A percentile compares a stretch with the other conserved stretches of the same genome.
Conservation (phyloP, 2,888 invertebrate species). For the Isoperla grammatica region DNA sequence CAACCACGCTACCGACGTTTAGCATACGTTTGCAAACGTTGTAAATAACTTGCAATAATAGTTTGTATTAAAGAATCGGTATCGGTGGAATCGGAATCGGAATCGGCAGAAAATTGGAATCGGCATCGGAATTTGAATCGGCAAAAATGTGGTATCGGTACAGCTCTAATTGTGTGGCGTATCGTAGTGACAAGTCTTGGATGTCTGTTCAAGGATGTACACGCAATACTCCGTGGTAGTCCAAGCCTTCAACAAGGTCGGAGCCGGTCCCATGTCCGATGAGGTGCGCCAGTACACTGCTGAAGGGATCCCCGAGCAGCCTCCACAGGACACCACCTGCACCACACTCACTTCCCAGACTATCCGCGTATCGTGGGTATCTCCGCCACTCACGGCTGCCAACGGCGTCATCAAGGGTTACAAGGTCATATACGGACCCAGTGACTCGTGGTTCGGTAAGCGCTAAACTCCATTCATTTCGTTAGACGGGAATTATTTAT, state of each 20-base stretch:
- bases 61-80: too few species aligned
- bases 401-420: conserved; percentile 95
- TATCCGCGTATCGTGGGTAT: conserved; percentile 90
- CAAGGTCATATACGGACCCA: conserved; percentile 88
- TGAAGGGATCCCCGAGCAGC: conserved; percentile 88
- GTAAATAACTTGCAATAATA: too few species aligned
- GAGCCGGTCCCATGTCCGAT: conserved; percentile 84
- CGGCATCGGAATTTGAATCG: too few species aligned
- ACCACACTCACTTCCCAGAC: conserved; percentile 91
- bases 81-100: too few species aligned
- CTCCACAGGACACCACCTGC: conserved; percentile 87
- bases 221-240: conserved; percentile 95
- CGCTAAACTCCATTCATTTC: too few species aligned
- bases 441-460: conserved; percentile 88
- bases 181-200: too few species aligned
- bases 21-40: too few species aligned
- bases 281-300: conserved; percentile 89
- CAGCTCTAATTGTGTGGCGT: too few species aligned
- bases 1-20: too few species aligned
- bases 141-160: too few species aligned
- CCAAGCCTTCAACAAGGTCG: conserved; percentile 91
- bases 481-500: too few species aligned
- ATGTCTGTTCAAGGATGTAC: conserved; percentile 61
- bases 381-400: conserved; percentile 84
- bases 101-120: too few species aligned